Evolutionary conservation across 2,797 vertebrate genomes (phyloP), one percentile per base, ranked within the genome.

Genomic region (Lepus oiostolus): DNA sequence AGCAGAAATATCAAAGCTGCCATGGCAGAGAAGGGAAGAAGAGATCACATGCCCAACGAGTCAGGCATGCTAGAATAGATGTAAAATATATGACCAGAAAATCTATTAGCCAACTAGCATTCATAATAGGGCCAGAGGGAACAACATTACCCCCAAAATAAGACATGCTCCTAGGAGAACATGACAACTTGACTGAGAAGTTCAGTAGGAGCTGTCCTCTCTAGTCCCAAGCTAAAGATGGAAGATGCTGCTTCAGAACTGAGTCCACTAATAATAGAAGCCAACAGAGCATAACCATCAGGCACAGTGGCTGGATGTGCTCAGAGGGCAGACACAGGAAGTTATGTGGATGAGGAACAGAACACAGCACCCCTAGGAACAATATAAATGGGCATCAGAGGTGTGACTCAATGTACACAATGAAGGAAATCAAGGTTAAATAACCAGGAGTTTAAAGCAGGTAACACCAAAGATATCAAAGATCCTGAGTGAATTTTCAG

Each of bases 271-370:
- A 74, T 52, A 82, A 60, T 10, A 74, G 28, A 70, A 52, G 5
- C 2, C 68, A 68, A 47, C 72, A 1, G 26, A 65, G 11, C 19
- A 87, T 32, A 67, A 87, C 80, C 50, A 58, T 68, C 74, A 47
- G 38, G 5, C 11, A 16, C 35, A 35, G 6, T 62, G 60, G 65
- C 28, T 71, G 22, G 10, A 58, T 70, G 11, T 47, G 1, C 22
- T 63, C 21, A 67, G n/a, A 75, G 65, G n/a, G 35, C 14, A 91
- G 21, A 70, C 19, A 63, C 28, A 67, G 6, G 80, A 7, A 38
- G n/a, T 60, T 54, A 83, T 79, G 30, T 30, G 21, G 19, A 94
- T 88, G 68, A 88, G 76, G 83, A 76, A 65, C n/a, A 84, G 52
- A 86, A 58, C 21, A 75, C 4, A 90, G 9, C 16, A 17, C 38